Base-by-base conservation (phyloP, 2,797 vertebrate species). In the Gadopsis bispinosus region DNA sequence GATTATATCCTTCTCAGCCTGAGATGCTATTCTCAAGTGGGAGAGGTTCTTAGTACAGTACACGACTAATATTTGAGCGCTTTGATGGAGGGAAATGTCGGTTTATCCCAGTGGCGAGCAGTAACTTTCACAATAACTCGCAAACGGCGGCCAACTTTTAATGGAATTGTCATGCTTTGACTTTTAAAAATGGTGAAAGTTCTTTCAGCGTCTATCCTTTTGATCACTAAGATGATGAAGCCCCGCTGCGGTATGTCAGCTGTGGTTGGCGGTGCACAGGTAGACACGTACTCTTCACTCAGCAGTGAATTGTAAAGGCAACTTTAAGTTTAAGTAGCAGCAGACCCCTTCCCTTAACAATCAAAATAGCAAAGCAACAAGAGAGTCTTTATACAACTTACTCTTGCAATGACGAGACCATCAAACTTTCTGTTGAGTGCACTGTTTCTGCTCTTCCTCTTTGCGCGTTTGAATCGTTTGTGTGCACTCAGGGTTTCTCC, bases 391-490 rank as follows among this genome's bases (percentile, higher is more conserved):
- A 55, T 7, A 31, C 19, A 73, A 33, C 20, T 22, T 20, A 16
- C 60, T 75, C 60, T 45, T 54, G 53, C 70, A 45, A 67, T 14
- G 73, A 29, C 20, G 1, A 31, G 51, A 64, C 61, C 5, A 9
- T 76, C 62, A 81, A 79, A 73, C 50, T 66, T 53, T 77, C 35
- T 62, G 56, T 62, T 58, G 58, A 47, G 61, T 43, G 60, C 72
- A 17, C 47, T 19, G 14, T 66, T 68, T 63, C 78, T 73, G 35
- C 65, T 73, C 76, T 63, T 72, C 81, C 54, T 77, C 47, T 48
- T 22, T 74, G 75, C 65, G 8, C 87, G 86, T 90, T 86, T 89
- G 80, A 83, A 71, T 79, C 83, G 69, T 77, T 84, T 83, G 22
- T 54, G 70, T 75, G n/a, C 80, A 55, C 82, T 87, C 62, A 71